Base-by-base conservation (phyloP, 2,888 invertebrate species). In the Drosophila quinaria region DNA sequence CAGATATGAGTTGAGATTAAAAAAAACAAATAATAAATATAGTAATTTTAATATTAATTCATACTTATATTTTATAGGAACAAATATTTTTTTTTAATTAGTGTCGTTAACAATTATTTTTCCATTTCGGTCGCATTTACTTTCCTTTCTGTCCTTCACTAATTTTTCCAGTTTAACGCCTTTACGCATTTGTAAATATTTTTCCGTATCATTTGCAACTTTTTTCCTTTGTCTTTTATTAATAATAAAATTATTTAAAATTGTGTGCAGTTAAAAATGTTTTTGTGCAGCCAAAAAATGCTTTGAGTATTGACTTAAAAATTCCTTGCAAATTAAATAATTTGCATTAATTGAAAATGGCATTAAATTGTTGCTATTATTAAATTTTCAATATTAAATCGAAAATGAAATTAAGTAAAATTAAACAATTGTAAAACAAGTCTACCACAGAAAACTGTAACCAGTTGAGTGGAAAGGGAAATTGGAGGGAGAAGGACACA, bases 271-370 rank as follows among this genome's bases (percentile, higher is more conserved):
- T 55, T 22, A 42, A 17, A 39, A 41, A 39, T 19, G 31, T 42
- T 42, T 42, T 42, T 42, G 31, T 42, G 19, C 22, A 19, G 42
- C 19, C 31, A 33, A 33, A 55, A 55, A 55, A 55, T 55, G 55
- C 44, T 55, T 55, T 55, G 55, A 33, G 13, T 33, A 11, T 55
- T 10, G 42, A 19, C 31, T 33, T 42, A 1, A 8, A 54, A 41
- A 41, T 54, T 39, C 41, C 13, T 17, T 54, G 54, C 13, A 29
- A 13, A 29, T 54, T 29, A 55, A 22, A 42, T 10, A 55, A 42
- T 42, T 33, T 19, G 13, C 31, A 31, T 54, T 37, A 42, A 55
- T 55, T 42, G 33, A 19, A 22, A 31, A 44, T 5, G 1, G 42
- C 42, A 5, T n/a, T 10, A 35, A 33, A 44, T 35, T 22, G 3